phyloP scores from a whole-genome alignment of 2,888 invertebrate genomes.

The Yponomeuta cagnagella region DNA sequence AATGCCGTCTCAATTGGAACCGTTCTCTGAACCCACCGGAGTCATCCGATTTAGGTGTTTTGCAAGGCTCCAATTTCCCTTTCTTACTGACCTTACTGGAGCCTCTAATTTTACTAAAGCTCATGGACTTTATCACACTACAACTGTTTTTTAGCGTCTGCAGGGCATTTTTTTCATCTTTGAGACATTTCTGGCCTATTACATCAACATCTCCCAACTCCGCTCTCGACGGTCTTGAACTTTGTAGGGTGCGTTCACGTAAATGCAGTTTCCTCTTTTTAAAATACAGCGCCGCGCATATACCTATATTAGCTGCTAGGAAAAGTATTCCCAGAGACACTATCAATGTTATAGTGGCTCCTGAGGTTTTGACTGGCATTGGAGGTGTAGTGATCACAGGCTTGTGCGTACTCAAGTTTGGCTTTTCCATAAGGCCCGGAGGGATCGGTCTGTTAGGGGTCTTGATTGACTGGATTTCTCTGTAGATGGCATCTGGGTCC shows the following conservation, averaged over 20 bases:
- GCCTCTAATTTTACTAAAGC: conserved; percentile 65
- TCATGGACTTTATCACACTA: conserved; percentile 76
- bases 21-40: conserved; percentile 75
- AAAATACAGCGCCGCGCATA: conserved; percentile 80
- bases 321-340: conserved; percentile 82
- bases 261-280: conserved; percentile 77
- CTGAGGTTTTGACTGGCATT: conserved; percentile 70
- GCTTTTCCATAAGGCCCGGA: conserved; percentile 50
- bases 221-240: conserved; percentile 64
- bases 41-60: conserved; percentile 74
- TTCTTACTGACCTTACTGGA: conserved; percentile 70
- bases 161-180: conserved; percentile 62
- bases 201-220: conserved; percentile 68
- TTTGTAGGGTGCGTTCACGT: conserved; percentile 63
- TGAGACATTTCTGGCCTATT: conserved; percentile 62
- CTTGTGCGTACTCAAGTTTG: conserved; percentile 40
- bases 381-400: conserved; percentile 29
- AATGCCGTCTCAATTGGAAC: conserved; percentile 81
- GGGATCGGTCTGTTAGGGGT: conserved; percentile 48
- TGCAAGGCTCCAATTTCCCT: conserved; percentile 68
- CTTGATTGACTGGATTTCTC: conserved; percentile 59
- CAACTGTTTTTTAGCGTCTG: conserved; percentile 71
- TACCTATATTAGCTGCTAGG: conserved; percentile 82
- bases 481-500: conserved; percentile 49
- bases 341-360: conserved; percentile 78